Base-by-base conservation (phyloP, 2,888 invertebrate species). In the Brachyptera putata region DNA sequence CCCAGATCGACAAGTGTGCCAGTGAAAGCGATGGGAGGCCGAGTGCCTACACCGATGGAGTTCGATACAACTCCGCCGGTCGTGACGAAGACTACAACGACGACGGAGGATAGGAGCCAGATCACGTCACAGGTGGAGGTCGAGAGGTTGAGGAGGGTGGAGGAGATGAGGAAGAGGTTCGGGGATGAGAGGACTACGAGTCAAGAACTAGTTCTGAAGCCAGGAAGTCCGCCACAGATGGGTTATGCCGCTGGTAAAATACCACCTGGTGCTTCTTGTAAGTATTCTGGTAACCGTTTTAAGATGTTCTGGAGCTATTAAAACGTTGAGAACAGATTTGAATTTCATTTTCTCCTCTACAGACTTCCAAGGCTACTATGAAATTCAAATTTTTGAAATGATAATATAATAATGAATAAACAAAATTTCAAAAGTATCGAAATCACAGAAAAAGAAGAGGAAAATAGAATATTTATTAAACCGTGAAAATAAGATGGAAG, bases 221-320 rank as follows among this genome's bases (percentile, higher is more conserved):
- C 81, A 1, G 84, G 82, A 14, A 79, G 83, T 41, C 80, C 83
- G 25, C 83, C 84, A 0, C 79, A 84, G 65, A 82, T 80, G 61
- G 81, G 80, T 49, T 83, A 77, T 67, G 71, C 79, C 53, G 76
- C 79, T 43, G 75, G 76, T 13, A 73, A 69, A 53, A 66, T 70
- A 46, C 68, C 69, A 30, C 66, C 74, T 46, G 69, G 73, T 2
- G 74, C 73, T 65, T 73, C 64, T 66, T 74, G 62, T 64, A 60
- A 62, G 60, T 61, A 43, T 3, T 41, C 21, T 41, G 41, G 2
- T 2, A 41, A 41, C 21, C 16, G 2, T 4, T 7, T 9, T 41
- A 37, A 37, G 13, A 7, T 9, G 41, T 41, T 41, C 16, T 16
- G 9, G 2, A 49, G 2, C 22, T 21, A 11, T 25, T n/a, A 2